Evolutionary conservation across 2,113 vertebrate species (phyloP).

Genomic region (Mastomys natalensis): DNA sequence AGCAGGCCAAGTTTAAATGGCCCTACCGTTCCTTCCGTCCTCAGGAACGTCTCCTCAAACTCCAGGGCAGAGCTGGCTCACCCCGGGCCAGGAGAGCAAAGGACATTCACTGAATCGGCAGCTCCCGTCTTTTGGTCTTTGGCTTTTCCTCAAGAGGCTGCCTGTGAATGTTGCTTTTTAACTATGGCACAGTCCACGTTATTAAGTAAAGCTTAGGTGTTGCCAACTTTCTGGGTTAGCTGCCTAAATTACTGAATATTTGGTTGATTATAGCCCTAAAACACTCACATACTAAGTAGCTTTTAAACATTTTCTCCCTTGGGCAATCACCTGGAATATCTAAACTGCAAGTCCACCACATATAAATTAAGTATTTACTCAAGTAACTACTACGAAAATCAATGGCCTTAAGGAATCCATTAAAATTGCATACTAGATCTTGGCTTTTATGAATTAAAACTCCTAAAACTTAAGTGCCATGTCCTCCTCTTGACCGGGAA

Average conservation of each 20-base stretch:
- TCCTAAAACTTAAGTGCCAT: slow-evolving; percentile 69
- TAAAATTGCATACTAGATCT: slow-evolving; percentile 67
- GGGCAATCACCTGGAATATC: slow-evolving; percentile 76
- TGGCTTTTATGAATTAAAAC: slow-evolving; percentile 73
- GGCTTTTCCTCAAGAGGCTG: slow-evolving; percentile 53
- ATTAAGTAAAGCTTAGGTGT: slow-evolving; percentile 63
- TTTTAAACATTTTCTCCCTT: slow-evolving; percentile 77
- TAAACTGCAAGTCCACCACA: slow-evolving; percentile 70
- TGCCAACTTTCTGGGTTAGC: slow-evolving; percentile 78
- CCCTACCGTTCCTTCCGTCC: neutral
- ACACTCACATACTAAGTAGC: slow-evolving; percentile 73
- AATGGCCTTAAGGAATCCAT: slow-evolving; percentile 69
- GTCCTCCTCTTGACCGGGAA: slow-evolving; percentile 74
- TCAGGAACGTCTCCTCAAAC: neutral
- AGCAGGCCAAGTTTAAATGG: neutral
- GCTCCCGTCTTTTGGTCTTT: slow-evolving; percentile 27
- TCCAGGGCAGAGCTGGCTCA: neutral
- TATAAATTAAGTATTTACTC: slow-evolving; percentile 80
- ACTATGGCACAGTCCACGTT: slow-evolving; percentile 63
- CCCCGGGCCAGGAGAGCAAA: neutral
- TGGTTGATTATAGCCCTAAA: slow-evolving; percentile 76
- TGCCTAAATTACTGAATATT: slow-evolving; percentile 75
- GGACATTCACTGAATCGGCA: neutral
- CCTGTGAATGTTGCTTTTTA: slow-evolving; percentile 54
- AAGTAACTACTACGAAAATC: slow-evolving; percentile 75